These are phyloP conservation scores for Macrosoma leucophasiata DNA, from an alignment of 2,888 invertebrate species.

Conservation along the genomic window DNA sequence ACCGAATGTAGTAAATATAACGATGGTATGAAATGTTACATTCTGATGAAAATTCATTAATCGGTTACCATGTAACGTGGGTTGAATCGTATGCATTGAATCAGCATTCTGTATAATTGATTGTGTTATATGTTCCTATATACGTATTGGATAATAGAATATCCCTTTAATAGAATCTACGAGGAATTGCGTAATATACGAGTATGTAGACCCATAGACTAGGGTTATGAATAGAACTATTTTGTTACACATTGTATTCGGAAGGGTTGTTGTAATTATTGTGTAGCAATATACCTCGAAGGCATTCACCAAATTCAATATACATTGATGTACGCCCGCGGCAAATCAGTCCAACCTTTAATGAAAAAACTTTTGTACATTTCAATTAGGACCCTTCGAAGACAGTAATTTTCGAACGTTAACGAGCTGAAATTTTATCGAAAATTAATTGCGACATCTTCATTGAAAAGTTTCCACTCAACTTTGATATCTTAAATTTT, in stretches of 20 bases:
- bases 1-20: too few relatives aligned
- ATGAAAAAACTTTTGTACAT: constrained; percentile 68
- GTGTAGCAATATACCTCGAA: constrained; percentile 17
- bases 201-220: too few relatives aligned
- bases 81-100: too few relatives aligned
- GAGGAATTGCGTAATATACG: too few relatives aligned
- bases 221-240: constrained; percentile 17
- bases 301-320: constrained; percentile 16
- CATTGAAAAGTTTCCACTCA: constrained; percentile 64
- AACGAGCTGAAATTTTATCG: constrained; percentile 73
- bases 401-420: constrained; percentile 65
- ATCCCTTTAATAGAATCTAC: too few relatives aligned
- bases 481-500: constrained; percentile 63
- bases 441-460: constrained; percentile 75
- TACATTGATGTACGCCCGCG: constrained; percentile 16
- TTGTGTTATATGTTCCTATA: constrained; percentile 1
- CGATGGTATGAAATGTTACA: too few relatives aligned
- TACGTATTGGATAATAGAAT: too few relatives aligned
- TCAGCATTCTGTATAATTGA: too few relatives aligned
- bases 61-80: too few relatives aligned
- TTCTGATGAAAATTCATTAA: too few relatives aligned
- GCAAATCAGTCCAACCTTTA: constrained; percentile 32
- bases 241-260: constrained; percentile 21
- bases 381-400: constrained; percentile 65
- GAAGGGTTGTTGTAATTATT: constrained; percentile 33